Evolutionary conservation across 2,113 vertebrate species (phyloP).

Genomic region (Proterorhinus semilunaris): DNA sequence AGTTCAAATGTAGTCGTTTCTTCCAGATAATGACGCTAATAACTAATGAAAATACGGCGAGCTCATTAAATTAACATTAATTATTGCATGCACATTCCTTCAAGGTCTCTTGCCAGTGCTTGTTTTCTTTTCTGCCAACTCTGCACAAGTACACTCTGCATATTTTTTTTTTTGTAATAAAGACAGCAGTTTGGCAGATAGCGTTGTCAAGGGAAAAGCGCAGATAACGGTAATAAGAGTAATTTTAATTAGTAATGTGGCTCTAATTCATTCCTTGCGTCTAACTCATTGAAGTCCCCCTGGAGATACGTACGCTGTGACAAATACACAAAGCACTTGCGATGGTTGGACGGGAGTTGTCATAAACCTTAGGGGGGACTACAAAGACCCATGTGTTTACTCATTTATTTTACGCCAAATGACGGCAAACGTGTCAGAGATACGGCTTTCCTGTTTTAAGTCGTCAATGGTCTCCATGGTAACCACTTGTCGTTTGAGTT

Average conservation of each 20-base stretch:
- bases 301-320: background rate
- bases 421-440: background rate
- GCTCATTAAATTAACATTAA: no score
- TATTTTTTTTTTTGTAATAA: conserved; percentile 16
- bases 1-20: no score
- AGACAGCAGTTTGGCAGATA: conserved; percentile 22
- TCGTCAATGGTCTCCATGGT: background rate
- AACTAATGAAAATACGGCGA: no score
- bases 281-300: background rate
- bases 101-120: conserved; percentile 16
- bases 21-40: no score
- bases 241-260: background rate
- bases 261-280: background rate
- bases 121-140: conserved; percentile 22
- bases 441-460: background rate
- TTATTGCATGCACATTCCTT: conserved; percentile 24
- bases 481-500: background rate
- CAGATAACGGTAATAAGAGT: background rate
- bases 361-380: background rate
- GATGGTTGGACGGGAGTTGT: background rate
- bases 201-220: background rate
- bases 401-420: conserved; percentile 1
- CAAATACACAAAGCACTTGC: background rate
- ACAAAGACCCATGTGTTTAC: background rate
- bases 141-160: conserved; percentile 28